phyloP scores from a whole-genome alignment of 2,797 vertebrate species.

The Trachurus trachurus region DNA sequence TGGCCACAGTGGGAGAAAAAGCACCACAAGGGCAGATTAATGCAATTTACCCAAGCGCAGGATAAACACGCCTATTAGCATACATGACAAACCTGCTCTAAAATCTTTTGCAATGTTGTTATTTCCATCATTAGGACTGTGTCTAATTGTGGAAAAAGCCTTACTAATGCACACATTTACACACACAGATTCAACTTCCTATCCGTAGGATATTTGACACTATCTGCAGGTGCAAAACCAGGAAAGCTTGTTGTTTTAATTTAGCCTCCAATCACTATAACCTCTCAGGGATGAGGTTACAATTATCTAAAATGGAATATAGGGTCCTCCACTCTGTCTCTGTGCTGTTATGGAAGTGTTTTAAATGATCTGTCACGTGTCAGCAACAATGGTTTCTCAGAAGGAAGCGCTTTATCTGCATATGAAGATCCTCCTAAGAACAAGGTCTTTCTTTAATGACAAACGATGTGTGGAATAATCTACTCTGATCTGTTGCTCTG shows the following conservation, averaged over 20 bases:
- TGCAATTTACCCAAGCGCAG: slow-evolving; percentile 1
- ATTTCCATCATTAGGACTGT: slow-evolving; percentile 7
- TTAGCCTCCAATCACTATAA: no score
- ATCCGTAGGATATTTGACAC: not conserved
- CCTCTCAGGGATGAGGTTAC: not conserved
- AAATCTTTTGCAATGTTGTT: not conserved
- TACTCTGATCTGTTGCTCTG: not conserved
- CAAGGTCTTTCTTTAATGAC: slow-evolving; percentile 20
- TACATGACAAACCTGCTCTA: not conserved
- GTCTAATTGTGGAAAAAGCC: not conserved
- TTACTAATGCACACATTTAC: not conserved
- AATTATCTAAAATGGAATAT: slow-evolving; percentile 27
- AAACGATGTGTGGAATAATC: slow-evolving; percentile 2
- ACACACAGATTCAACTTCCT: slow-evolving; percentile 6
- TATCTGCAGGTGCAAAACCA: not conserved
- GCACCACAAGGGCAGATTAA: slow-evolving; percentile 15
- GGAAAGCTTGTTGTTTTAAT: not conserved
- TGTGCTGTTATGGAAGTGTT: slow-evolving; percentile 6
- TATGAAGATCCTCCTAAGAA: slow-evolving; percentile 81
- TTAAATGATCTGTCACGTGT: slow-evolving; percentile 6
- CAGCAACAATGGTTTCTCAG: not conserved
- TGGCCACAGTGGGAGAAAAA: slow-evolving; percentile 17
- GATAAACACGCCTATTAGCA: slow-evolving; percentile 22
- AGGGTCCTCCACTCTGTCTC: slow-evolving; percentile 11
- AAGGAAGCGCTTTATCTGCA: slow-evolving; percentile 78